A percentile compares a stretch with the other conserved stretches of the same genome.
Conservation (phyloP, 2,888 invertebrate species). For the Rhimphoctona megacephalus region DNA sequence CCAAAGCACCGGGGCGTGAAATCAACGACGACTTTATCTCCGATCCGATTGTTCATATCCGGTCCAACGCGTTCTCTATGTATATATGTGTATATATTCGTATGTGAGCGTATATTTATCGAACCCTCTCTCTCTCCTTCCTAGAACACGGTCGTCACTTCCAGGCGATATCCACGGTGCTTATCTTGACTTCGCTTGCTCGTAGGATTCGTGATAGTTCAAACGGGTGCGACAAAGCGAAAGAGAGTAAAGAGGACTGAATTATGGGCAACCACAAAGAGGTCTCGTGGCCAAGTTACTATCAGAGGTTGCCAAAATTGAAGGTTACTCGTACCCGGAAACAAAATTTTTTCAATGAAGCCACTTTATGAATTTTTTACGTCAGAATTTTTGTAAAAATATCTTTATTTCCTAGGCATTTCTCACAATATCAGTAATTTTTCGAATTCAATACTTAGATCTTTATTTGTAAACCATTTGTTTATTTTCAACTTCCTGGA, state of each 20-base stretch:
- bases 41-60: slow-evolving; percentile 61
- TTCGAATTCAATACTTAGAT: not conserved
- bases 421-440: not conserved
- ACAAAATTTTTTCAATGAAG: not conserved
- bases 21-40: slow-evolving; percentile 65
- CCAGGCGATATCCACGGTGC: slow-evolving; percentile 54
- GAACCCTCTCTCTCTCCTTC: slow-evolving; percentile 14
- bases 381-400: slow-evolving; percentile 6
- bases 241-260: slow-evolving; percentile 33
- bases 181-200: slow-evolving; percentile 50
- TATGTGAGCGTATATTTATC: slow-evolving; percentile 22
- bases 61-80: slow-evolving; percentile 55
- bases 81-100: slow-evolving; percentile 28
- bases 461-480: not conserved
- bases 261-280: slow-evolving; percentile 31
- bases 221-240: slow-evolving; percentile 13
- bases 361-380: not conserved
- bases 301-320: slow-evolving; percentile 24
- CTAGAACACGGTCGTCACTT: slow-evolving; percentile 48
- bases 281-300: slow-evolving; percentile 29
- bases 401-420: not conserved
- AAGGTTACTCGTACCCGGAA: slow-evolving; percentile 1
- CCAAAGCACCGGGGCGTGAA: slow-evolving; percentile 35
- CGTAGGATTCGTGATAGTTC: slow-evolving; percentile 47
- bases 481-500: not conserved